Conservation (phyloP, 2,888 invertebrate genomes). For the Lithophane leautieri region DNA sequence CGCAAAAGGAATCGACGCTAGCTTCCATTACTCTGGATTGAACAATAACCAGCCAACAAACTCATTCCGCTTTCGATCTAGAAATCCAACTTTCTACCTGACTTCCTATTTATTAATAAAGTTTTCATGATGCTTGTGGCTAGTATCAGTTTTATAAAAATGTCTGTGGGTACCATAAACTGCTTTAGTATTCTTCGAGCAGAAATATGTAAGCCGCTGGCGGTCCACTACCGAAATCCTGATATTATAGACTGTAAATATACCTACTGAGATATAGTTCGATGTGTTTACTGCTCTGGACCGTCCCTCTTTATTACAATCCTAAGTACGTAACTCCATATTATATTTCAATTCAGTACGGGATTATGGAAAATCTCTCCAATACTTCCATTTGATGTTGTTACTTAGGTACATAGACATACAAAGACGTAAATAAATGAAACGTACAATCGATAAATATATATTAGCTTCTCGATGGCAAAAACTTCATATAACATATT, state of each 20-base stretch:
- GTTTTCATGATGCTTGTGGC: conserved; percentile 31
- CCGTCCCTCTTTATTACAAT: neutral
- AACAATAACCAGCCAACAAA: conserved; percentile 27
- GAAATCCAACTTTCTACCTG: conserved; percentile 28
- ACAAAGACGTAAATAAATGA: neutral
- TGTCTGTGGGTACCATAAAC: neutral
- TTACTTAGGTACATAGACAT: too few relatives aligned
- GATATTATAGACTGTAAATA: conserved; percentile 48
- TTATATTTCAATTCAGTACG: neutral
- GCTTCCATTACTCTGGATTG: conserved; percentile 15
- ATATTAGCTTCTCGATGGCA: too few relatives aligned
- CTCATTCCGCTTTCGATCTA: conserved; percentile 26
- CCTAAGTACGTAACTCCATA: neutral
- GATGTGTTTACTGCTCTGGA: neutral
- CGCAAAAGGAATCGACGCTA: conserved; percentile 7
- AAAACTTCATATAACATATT: too few relatives aligned
- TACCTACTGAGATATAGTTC: conserved; percentile 21
- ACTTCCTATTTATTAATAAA: conserved; percentile 48
- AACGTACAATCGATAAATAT: neutral
- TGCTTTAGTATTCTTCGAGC: neutral
- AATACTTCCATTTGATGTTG: neutral
- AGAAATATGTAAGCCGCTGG: conserved; percentile 22
- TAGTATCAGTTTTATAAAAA: conserved; percentile 16
- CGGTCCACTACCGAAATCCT: conserved; percentile 42
- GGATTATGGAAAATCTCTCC: neutral